These are phyloP conservation scores for Tromatobia lineatoria DNA, from an alignment of 2,888 invertebrate genomes.

Conservation along the genomic window DNA sequence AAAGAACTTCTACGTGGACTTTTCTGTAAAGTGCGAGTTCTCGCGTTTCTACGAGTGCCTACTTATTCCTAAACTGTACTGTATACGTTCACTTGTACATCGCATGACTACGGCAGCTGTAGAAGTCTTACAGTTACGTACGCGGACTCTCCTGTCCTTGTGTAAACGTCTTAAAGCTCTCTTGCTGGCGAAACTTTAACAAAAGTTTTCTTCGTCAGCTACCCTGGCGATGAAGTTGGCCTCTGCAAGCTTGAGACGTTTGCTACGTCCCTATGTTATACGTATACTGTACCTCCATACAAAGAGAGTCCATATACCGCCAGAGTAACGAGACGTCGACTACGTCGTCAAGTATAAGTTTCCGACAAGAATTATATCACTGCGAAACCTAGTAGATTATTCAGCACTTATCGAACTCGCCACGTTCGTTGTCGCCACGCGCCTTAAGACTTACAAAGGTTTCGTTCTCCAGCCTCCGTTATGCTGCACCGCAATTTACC, in stretches of 20 bases:
- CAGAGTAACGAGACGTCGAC: constrained; percentile 59
- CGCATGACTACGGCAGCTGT: not conserved
- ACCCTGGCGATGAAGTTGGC: constrained; percentile 38
- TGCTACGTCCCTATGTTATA: constrained; percentile 6
- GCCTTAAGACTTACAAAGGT: not conserved
- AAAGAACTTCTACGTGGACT: constrained; percentile 40
- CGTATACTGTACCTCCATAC: not conserved
- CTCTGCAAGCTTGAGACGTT: constrained; percentile 20
- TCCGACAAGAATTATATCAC: constrained; percentile 58
- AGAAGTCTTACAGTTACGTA: constrained; percentile 24
- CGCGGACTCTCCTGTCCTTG: constrained; percentile 28
- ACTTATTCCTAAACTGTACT: constrained; percentile 29
- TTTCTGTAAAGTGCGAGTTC: constrained; percentile 40
- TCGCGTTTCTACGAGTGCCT: constrained; percentile 39
- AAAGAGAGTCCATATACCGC: constrained; percentile 32
- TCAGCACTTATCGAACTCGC: constrained; percentile 33
- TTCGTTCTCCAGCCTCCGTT: not conserved
- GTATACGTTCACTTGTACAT: constrained; percentile 17
- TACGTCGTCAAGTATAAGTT: constrained; percentile 44
- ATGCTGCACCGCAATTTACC: not conserved
- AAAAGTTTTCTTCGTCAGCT: constrained; percentile 57
- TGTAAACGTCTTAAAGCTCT: constrained; percentile 51
- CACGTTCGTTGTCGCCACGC: constrained; percentile 15
- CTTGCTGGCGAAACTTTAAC: constrained; percentile 53
- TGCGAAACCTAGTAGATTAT: constrained; percentile 33